These are phyloP conservation scores for Chrysopilus asiliformis DNA, from an alignment of 2,888 invertebrate genomes.

Conservation along the genomic window DNA sequence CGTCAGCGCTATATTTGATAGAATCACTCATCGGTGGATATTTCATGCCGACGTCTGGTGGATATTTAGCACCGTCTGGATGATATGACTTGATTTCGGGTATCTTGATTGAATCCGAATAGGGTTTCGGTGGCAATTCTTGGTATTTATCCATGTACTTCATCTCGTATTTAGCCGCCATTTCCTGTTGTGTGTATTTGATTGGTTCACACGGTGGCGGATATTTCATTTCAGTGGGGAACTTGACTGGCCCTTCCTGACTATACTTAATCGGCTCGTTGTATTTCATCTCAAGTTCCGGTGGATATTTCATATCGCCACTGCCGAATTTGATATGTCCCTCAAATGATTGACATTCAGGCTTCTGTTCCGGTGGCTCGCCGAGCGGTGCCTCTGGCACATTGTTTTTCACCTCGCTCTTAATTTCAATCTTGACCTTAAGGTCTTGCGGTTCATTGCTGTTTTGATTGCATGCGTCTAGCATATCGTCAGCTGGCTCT, in stretches of 20 bases:
- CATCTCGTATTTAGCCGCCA: conserved; percentile 30
- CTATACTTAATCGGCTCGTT: conserved; percentile 29
- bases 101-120: conserved; percentile 27
- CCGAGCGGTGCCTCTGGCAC: conserved; percentile 12
- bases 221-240: conserved; percentile 37
- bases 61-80: conserved; percentile 17
- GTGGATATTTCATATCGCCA: conserved; percentile 25
- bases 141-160: conserved; percentile 32
- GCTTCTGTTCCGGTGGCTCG: conserved; percentile 42
- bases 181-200: conserved; percentile 13
- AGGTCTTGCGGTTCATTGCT: conserved; percentile 55
- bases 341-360: conserved; percentile 31
- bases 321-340: conserved; percentile 18
- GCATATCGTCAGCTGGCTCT: conserved; percentile 36
- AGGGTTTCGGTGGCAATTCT: conserved; percentile 20
- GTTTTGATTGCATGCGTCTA: conserved; percentile 36
- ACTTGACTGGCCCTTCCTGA: conserved; percentile 20
- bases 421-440: conserved; percentile 56
- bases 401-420: conserved; percentile 29
- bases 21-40: conserved; percentile 13
- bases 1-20: conserved; percentile 13
- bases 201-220: conserved; percentile 25
- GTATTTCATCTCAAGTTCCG: conserved; percentile 29
- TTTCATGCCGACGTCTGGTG: conserved; percentile 20
- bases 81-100: conserved; percentile 30